These are phyloP conservation scores for Ifrita kowaldi DNA, from an alignment of 2,113 vertebrate species.

Conservation along the genomic window DNA sequence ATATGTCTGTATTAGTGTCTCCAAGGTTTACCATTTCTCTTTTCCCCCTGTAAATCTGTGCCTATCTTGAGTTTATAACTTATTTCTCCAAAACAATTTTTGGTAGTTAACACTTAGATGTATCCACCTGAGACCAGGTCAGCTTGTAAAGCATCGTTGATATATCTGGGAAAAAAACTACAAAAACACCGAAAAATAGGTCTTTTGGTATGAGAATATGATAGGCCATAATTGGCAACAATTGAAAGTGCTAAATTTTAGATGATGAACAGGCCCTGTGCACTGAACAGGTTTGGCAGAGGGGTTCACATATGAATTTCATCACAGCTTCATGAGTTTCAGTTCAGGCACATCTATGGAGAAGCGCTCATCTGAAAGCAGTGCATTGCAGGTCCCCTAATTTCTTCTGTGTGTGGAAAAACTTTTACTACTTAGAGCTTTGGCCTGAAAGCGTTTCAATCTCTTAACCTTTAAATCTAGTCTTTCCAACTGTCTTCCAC, in stretches of 20 bases:
- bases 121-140: neutral
- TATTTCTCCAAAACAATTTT: neutral
- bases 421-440: neutral
- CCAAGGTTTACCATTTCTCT: neutral
- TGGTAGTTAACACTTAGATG: neutral
- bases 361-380: neutral
- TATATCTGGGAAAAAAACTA: neutral
- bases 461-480: neutral
- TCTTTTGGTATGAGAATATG: neutral
- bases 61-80: neutral
- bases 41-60: neutral
- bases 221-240: neutral
- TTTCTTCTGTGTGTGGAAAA: neutral
- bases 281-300: neutral
- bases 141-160: neutral
- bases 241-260: neutral
- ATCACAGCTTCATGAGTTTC: neutral
- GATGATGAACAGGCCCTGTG: neutral
- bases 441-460: neutral
- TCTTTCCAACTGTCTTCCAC: neutral
- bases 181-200: neutral
- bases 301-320: neutral
- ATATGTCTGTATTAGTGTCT: neutral
- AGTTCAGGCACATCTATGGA: neutral
- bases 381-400: accelerated